A percentile compares a stretch with the other conserved stretches of the same genome.
Conservation (phyloP, 2,113 vertebrate species). For the Malurus alboscapulatus region DNA sequence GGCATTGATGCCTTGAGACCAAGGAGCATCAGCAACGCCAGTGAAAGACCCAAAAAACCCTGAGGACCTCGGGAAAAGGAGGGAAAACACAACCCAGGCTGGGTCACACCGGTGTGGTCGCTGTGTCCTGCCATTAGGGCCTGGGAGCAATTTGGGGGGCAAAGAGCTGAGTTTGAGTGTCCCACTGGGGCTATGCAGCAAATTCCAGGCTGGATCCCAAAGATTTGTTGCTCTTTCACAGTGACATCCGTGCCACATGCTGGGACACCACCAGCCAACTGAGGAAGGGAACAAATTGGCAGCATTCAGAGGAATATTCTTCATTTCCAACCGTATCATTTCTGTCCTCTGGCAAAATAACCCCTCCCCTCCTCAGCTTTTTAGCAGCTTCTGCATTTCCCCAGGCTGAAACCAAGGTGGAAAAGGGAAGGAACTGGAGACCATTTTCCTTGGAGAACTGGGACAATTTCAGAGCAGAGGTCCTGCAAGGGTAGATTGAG, state of each 20-base stretch:
- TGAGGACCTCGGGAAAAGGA: neutral
- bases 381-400: constrained; percentile 49
- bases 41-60: neutral
- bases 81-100: neutral
- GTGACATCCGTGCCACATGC: constrained; percentile 16
- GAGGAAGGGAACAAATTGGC: constrained; percentile 64
- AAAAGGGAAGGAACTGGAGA: neutral
- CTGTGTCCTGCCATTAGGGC: neutral
- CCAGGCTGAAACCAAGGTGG: constrained; percentile 43
- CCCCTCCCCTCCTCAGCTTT: neutral
- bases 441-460: neutral
- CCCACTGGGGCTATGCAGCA: constrained; percentile 37
- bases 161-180: constrained; percentile 37
- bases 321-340: constrained; percentile 54
- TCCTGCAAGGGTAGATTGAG: neutral
- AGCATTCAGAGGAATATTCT: constrained; percentile 64
- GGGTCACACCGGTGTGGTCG: neutral
- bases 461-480: neutral
- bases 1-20: neutral
- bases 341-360: constrained; percentile 59
- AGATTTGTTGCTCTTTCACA: neutral
- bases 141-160: neutral
- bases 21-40: neutral
- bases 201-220: neutral
- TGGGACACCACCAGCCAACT: constrained; percentile 53